Evolutionary conservation across 2,113 vertebrate species (phyloP).

Genomic region (Laticauda colubrina): DNA sequence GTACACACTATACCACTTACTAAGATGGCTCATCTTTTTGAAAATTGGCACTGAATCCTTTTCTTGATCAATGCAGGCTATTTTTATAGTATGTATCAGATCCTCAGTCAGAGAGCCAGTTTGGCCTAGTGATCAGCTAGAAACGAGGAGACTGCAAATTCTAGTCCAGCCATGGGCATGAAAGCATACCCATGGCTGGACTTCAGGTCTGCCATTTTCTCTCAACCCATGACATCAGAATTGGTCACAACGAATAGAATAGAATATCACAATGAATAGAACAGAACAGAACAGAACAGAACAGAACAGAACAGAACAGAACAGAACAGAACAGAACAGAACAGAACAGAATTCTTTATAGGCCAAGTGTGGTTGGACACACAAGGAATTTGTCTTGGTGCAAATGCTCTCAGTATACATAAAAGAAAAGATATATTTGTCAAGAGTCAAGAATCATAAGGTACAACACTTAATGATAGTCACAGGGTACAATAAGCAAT

Average conservation of each 20-base stretch:
- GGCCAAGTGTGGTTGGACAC: too few relatives aligned
- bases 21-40: not conserved
- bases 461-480: too few relatives aligned
- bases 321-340: too few relatives aligned
- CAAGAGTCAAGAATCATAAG: too few relatives aligned
- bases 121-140: not conserved
- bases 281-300: too few relatives aligned
- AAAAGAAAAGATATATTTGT: too few relatives aligned
- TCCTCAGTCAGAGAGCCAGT: too few relatives aligned
- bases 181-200: not conserved
- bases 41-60: not conserved
- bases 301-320: not conserved
- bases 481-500: too few relatives aligned
- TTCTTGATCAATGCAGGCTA: not conserved
- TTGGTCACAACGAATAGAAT: not conserved
- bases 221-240: not conserved
- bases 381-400: too few relatives aligned
- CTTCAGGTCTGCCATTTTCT: not conserved
- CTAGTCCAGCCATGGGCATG: not conserved
- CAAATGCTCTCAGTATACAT: too few relatives aligned
- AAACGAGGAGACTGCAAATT: not conserved
- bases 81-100: not conserved
- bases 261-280: not conserved
- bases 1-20: not conserved
- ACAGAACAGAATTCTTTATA: too few relatives aligned